Percentiles rank a stretch among this genome's conserved stretches.
Evolutionary conservation across 1,140 invertebrate species (phyloP).

Genomic region (Drosophila pachea): DNA sequence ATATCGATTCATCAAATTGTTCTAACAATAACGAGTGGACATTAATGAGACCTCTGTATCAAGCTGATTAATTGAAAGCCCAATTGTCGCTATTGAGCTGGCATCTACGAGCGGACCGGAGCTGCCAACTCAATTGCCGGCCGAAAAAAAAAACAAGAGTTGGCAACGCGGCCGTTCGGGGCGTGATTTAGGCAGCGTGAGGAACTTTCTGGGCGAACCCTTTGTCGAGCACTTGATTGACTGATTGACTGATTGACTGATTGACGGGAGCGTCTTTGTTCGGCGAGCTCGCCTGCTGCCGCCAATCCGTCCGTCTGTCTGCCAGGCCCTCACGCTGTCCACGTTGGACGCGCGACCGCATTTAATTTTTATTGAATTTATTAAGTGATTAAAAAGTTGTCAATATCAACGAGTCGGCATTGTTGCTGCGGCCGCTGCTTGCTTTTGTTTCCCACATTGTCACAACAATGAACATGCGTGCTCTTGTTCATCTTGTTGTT

Average conservation of each 20-base stretch:
- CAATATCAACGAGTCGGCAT: conserved; percentile 69
- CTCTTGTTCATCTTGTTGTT: conserved; percentile 10
- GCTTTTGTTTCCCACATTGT: conserved; percentile 70
- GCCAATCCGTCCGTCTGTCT: conserved; percentile 1
- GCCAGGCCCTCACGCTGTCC: conserved; percentile 21
- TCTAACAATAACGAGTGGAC: background rate
- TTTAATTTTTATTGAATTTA: conserved; percentile 79
- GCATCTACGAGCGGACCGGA: background rate
- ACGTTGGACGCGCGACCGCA: conserved; percentile 71
- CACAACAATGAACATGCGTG: conserved; percentile 45
- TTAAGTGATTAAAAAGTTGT: conserved; percentile 79
- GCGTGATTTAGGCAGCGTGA: background rate
- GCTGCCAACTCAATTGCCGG: conserved; percentile 40
- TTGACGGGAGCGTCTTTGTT: conserved; percentile 22
- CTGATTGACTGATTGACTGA: conserved; percentile 19
- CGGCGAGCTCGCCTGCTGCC: background rate
- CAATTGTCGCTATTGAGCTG: conserved; percentile 3
- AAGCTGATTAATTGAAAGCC: background rate
- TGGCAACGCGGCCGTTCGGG: background rate
- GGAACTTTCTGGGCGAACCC: conserved; percentile 35
- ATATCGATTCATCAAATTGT: background rate
- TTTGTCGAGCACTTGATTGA: conserved; percentile 59
- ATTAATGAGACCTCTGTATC: background rate
- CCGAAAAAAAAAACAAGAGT: conserved; percentile 7
- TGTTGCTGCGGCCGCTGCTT: conserved; percentile 44